Conservation (phyloP, 2,888 invertebrate genomes). For the Cynaeus angustus region DNA sequence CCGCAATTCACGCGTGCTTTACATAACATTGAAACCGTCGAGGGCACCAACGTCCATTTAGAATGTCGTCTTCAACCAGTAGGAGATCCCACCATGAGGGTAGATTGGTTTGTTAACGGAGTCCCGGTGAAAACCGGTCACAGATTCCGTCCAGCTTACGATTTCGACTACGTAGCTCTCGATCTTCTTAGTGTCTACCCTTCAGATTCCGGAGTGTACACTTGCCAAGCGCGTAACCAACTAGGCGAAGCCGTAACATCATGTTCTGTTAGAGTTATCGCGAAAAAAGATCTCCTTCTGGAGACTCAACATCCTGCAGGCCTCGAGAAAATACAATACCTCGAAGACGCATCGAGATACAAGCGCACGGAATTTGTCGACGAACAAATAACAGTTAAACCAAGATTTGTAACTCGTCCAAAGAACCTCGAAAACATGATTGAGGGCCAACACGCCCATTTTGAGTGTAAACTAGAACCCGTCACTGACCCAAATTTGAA, state of each 20-base stretch:
- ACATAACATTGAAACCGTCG: conserved; percentile 92
- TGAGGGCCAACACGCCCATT: conserved; percentile 95
- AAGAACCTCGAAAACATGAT: conserved; percentile 89
- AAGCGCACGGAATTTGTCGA: conserved; percentile 88
- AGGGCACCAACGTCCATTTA: conserved; percentile 93
- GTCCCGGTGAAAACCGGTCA: conserved; percentile 93
- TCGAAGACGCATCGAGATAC: conserved; percentile 91
- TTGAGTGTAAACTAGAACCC: conserved; percentile 97
- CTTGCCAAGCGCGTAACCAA: conserved; percentile 95
- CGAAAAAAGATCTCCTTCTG: conserved; percentile 89
- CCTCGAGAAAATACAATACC: conserved; percentile 91
- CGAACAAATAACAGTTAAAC: conserved; percentile 87
- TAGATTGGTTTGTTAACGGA: conserved; percentile 98
- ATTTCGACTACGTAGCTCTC: conserved; percentile 97
- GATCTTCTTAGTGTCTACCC: conserved; percentile 97
- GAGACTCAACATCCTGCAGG: conserved; percentile 95
- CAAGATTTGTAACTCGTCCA: conserved; percentile 89
- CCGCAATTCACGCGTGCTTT: conserved; percentile 91
- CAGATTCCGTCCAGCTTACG: conserved; percentile 95
- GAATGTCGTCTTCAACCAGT: conserved; percentile 94
- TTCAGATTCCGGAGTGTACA: conserved; percentile 97
- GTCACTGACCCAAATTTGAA: conserved; percentile 97
- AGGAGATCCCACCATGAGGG: conserved; percentile 92
- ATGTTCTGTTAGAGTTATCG: conserved; percentile 90
- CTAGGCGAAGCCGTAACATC: conserved; percentile 96